phyloP scores from a whole-genome alignment of 2,888 invertebrate species.

The Drosophila heteroneura region DNA sequence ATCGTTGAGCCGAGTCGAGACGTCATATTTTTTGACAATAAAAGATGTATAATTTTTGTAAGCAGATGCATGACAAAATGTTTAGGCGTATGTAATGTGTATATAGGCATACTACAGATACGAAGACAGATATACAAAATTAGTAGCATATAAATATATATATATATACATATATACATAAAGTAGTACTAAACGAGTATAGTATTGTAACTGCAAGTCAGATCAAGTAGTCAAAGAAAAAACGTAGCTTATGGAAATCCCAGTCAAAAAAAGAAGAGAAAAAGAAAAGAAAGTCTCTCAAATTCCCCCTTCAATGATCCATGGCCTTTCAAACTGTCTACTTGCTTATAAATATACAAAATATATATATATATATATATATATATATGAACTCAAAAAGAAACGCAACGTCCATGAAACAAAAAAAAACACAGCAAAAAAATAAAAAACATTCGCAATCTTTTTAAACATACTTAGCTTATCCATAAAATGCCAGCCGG shows the following conservation, averaged over 20 bases:
- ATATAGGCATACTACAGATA: slow-evolving; percentile 60
- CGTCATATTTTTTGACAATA: slow-evolving; percentile 78
- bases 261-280: slow-evolving; percentile 22
- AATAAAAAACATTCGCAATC: slow-evolving; percentile 35
- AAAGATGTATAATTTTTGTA: slow-evolving; percentile 59
- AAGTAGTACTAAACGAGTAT: slow-evolving; percentile 20
- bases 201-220: slow-evolving; percentile 40
- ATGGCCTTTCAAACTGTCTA: slow-evolving; percentile 33
- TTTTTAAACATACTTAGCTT: slow-evolving; percentile 50
- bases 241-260: slow-evolving; percentile 19
- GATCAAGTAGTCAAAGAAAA: slow-evolving; percentile 29
- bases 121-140: slow-evolving; percentile 26
- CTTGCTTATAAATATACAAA: slow-evolving; percentile 18
- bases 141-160: slow-evolving; percentile 38
- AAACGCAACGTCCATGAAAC: slow-evolving; percentile 67
- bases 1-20: slow-evolving; percentile 61
- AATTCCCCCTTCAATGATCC: slow-evolving; percentile 34
- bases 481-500: slow-evolving; percentile 32
- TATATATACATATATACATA: slow-evolving; percentile 20
- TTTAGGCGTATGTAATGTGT: slow-evolving; percentile 50
- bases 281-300: slow-evolving; percentile 9
- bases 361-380: not conserved
- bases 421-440: not conserved
- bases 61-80: slow-evolving; percentile 18
- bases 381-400: slow-evolving; percentile 38